These are phyloP conservation scores for Rhopilema esculentum DNA, from an alignment of 30 jellyfish, hydroid and myxozoan genomes.

Conservation along the genomic window DNA sequence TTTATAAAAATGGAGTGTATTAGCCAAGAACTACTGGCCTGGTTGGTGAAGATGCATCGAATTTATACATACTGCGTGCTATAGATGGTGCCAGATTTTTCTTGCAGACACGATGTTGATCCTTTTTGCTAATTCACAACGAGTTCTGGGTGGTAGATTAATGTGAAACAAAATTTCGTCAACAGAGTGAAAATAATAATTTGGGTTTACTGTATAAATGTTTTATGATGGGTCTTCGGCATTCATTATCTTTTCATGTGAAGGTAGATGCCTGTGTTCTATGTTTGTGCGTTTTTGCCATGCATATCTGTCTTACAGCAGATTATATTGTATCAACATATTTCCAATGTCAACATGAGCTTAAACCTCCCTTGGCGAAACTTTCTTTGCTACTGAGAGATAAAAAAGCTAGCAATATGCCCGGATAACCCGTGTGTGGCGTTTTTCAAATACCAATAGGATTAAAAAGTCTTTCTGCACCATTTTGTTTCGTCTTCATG, in stretches of 20 bases:
- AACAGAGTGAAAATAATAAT: background rate
- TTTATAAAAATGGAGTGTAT: no score
- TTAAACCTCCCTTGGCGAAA: background rate
- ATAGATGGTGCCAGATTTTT: no score
- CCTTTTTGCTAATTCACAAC: background rate
- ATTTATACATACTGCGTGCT: no score
- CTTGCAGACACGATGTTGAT: background rate
- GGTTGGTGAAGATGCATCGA: no score
- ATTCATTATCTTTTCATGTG: background rate
- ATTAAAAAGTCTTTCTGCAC: background rate
- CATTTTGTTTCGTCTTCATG: background rate
- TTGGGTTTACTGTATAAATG: background rate
- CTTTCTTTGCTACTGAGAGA: background rate
- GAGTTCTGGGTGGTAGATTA: background rate
- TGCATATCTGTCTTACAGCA: background rate
- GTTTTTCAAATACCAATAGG: background rate
- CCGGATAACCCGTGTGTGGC: background rate
- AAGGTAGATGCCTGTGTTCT: background rate
- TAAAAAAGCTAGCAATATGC: background rate
- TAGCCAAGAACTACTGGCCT: no score
- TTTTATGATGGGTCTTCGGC: background rate
- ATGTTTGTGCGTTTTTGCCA: background rate
- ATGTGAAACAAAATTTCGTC: background rate
- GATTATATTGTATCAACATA: background rate
- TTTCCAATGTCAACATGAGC: background rate